A percentile compares a stretch with the other conserved stretches of the same genome.
phyloP scores from a whole-genome alignment of 2,888 invertebrate species.

The Hetaerina titia region DNA sequence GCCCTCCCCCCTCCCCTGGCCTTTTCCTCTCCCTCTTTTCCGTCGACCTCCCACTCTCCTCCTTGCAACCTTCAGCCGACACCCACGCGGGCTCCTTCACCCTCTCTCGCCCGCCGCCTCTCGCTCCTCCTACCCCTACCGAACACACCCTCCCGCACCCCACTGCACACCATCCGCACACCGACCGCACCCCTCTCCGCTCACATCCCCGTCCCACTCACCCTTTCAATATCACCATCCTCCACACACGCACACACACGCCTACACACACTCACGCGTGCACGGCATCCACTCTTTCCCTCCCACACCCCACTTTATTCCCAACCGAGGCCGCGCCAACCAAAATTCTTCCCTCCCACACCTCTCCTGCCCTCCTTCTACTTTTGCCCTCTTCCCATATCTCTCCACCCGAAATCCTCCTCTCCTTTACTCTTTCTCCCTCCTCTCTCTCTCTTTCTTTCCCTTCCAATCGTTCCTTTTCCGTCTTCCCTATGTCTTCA shows the following conservation, averaged over 20 bases:
- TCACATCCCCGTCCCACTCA: too few relatives aligned
- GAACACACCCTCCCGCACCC: not conserved
- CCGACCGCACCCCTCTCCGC: too few relatives aligned
- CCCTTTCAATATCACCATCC: too few relatives aligned
- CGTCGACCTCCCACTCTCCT: too few relatives aligned
- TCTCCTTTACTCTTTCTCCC: not conserved
- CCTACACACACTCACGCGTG: too few relatives aligned
- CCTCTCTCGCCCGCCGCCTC: not conserved
- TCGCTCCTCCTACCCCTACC: not conserved
- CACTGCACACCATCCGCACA: too few relatives aligned
- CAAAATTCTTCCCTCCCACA: not conserved
- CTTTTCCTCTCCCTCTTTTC: not conserved
- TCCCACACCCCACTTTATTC: conserved; percentile 17
- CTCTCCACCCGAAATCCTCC: not conserved
- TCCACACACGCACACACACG: too few relatives aligned
- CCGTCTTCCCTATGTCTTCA: not conserved
- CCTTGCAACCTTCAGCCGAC: not conserved
- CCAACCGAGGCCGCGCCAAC: too few relatives aligned
- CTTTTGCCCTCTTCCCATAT: not conserved
- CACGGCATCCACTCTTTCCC: not conserved
- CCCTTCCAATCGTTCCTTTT: not conserved
- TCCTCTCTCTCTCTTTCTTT: not conserved
- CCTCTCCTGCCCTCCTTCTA: not conserved
- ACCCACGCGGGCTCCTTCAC: not conserved
- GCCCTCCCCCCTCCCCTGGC: not conserved